Conservation (phyloP, 2,113 vertebrate genomes). For the Nibea albiflora region DNA sequence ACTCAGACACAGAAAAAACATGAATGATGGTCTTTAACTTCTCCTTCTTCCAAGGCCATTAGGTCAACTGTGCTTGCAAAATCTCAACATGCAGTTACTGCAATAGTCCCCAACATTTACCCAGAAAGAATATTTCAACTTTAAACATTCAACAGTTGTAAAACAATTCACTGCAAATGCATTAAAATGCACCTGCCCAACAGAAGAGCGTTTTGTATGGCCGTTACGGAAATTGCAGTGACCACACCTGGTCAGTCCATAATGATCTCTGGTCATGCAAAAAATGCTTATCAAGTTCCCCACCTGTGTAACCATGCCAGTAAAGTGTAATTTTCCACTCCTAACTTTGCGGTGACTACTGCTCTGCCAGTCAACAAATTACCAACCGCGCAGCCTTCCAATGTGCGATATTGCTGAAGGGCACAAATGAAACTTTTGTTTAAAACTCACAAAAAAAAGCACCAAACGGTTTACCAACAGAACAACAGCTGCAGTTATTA, state of each 20-base stretch:
- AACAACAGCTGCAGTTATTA: slow-evolving; percentile 68
- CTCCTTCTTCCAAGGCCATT: not conserved
- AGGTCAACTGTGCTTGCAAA: not conserved
- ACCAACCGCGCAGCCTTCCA: slow-evolving; percentile 58
- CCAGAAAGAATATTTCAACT: not conserved
- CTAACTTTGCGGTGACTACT: slow-evolving; percentile 60
- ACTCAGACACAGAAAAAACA: slow-evolving; percentile 32
- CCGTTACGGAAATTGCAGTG: not conserved
- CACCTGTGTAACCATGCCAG: slow-evolving; percentile 48
- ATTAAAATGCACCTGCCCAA: not conserved
- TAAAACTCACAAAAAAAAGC: slow-evolving; percentile 50
- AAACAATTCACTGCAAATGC: not conserved
- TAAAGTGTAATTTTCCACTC: slow-evolving; percentile 65
- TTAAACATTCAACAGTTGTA: not conserved
- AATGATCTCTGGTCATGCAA: slow-evolving; percentile 44
- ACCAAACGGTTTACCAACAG: slow-evolving; percentile 54
- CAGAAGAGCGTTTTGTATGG: not conserved
- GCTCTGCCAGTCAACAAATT: slow-evolving; percentile 64
- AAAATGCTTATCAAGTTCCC: slow-evolving; percentile 41
- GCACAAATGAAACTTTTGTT: slow-evolving; percentile 62
- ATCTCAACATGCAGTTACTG: not conserved
- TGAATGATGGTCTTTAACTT: not conserved
- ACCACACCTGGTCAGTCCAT: slow-evolving; percentile 30
- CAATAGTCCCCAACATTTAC: not conserved
- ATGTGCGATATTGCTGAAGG: slow-evolving; percentile 48